These are phyloP conservation scores for Entomobrya proxima DNA, from an alignment of 2,888 invertebrate genomes.

Conservation along the genomic window DNA sequence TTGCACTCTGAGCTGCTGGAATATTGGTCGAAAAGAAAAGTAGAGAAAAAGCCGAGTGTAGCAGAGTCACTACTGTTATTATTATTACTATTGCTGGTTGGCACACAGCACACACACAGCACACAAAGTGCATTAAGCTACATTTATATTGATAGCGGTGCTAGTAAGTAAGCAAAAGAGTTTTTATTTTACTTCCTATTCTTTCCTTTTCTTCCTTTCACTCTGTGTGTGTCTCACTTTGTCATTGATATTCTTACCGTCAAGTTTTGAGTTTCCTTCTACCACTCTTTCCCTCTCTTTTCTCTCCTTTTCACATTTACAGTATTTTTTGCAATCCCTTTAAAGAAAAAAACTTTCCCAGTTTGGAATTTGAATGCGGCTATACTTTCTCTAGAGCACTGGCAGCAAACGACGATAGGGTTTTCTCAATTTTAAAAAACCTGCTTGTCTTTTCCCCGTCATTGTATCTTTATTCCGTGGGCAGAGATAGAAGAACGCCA, in stretches of 20 bases:
- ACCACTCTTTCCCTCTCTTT: not conserved
- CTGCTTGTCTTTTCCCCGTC: not conserved
- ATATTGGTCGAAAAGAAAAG: not conserved
- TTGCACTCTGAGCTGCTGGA: not conserved
- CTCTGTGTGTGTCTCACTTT: not conserved
- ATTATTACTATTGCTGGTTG: slow-evolving; percentile 11
- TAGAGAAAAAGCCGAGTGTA: not conserved
- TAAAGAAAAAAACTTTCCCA: slow-evolving; percentile 47
- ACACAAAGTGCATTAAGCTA: slow-evolving; percentile 44
- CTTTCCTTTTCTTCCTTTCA: not conserved
- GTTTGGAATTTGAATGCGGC: slow-evolving; percentile 63
- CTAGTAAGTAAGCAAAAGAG: slow-evolving; percentile 32
- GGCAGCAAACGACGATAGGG: not conserved
- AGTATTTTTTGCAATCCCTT: slow-evolving; percentile 44
- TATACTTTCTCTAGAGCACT: not conserved
- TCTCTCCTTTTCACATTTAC: too few species aligned
- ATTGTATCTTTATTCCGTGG: slow-evolving; percentile 13
- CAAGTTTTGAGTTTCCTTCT: slow-evolving; percentile 49
- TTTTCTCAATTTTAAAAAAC: not conserved
- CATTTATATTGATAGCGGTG: slow-evolving; percentile 41
- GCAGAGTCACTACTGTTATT: slow-evolving; percentile 41
- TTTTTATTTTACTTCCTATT: not conserved
- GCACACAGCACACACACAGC: too few species aligned
- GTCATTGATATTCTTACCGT: slow-evolving; percentile 66
- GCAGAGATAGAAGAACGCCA: not conserved